A percentile compares a stretch with the other conserved stretches of the same genome.
Evolutionary conservation across 2,888 invertebrate species (phyloP).

Genomic region (Euzophera pinguis): DNA sequence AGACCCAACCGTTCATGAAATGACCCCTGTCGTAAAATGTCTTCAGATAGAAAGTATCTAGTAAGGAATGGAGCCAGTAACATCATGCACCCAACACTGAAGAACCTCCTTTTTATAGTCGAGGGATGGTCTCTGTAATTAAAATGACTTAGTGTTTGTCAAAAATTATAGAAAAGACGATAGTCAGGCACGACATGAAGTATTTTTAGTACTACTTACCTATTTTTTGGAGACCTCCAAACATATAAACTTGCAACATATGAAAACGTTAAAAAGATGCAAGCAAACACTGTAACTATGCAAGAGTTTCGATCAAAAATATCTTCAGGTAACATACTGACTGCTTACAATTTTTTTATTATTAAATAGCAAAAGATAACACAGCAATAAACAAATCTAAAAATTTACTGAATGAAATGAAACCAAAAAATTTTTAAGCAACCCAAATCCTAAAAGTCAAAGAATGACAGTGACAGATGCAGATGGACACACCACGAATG

Average conservation of each 20-base stretch:
- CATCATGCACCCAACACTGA: slow-evolving; percentile 91
- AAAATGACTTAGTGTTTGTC: not conserved
- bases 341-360: too few species aligned
- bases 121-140: slow-evolving; percentile 90
- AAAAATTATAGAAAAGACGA: too few species aligned
- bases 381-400: too few species aligned
- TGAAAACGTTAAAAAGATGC: slow-evolving; percentile 86
- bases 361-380: too few species aligned
- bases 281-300: slow-evolving; percentile 83
- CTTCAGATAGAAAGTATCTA: slow-evolving; percentile 84
- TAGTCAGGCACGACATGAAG: not conserved
- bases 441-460: too few species aligned
- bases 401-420: too few species aligned
- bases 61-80: slow-evolving; percentile 88
- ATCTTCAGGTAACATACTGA: slow-evolving; percentile 24
- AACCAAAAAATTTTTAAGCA: too few species aligned
- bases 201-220: slow-evolving; percentile 65
- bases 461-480: too few species aligned
- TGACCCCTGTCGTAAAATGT: slow-evolving; percentile 80
- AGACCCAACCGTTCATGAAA: slow-evolving; percentile 88
- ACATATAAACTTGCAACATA: slow-evolving; percentile 94
- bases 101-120: slow-evolving; percentile 92
- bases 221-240: slow-evolving; percentile 88
- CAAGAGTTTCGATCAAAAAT: slow-evolving; percentile 58
- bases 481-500: too few species aligned